Base-by-base conservation (phyloP, 2,888 invertebrate genomes). In the Pristionchus mayeri region DNA sequence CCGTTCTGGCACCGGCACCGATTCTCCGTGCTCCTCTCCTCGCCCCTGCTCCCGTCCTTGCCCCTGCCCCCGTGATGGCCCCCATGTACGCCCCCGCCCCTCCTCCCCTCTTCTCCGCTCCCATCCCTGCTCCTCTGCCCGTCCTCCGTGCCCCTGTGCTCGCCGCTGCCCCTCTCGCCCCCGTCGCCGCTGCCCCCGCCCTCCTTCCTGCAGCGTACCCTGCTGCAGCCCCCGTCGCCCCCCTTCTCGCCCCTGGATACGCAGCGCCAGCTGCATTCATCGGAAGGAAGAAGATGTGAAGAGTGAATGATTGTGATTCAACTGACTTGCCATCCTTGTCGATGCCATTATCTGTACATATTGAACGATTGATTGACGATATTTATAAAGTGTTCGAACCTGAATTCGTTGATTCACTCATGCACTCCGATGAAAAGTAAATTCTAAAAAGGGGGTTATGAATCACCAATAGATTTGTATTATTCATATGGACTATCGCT, bases 321-420 rank as follows among this genome's bases (percentile, higher is more conserved):
- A 16, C 44, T 44, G 44, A 76, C 76, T 76, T 76, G 76, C 76
- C 76, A 48, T 76, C 67, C 21, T 7, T 30, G 27, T 37, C 27
- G 37, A 67, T 67, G 60, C 60, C 67, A 76, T 44, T 76, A 34
- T 76, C 24, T 76, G 76, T 76, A 76, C 48, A 76, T 24, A 76
- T 76, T 76, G 76, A 76, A 76, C 76, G 76, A 76, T 6, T n/a
- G n/a, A 27, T 76, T 9, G 16, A n/a, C 37, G 67, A 21, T 67
- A 67, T 67, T 67, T 67, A 67, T 67, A 67, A 67, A 67, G 67
- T 67, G 37, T 67, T 67, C 34, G 37, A n/a, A 67, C 34, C 21
- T 67, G 3, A 67, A 67, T 30, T 67, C 30, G 9, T 30, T 4
- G 60, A 24, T 60, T 30, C 24, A 60, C 27, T 13, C 13, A 27